Evolutionary conservation across 2,888 invertebrate species (phyloP).

Genomic region (Tachystola acroxantha): DNA sequence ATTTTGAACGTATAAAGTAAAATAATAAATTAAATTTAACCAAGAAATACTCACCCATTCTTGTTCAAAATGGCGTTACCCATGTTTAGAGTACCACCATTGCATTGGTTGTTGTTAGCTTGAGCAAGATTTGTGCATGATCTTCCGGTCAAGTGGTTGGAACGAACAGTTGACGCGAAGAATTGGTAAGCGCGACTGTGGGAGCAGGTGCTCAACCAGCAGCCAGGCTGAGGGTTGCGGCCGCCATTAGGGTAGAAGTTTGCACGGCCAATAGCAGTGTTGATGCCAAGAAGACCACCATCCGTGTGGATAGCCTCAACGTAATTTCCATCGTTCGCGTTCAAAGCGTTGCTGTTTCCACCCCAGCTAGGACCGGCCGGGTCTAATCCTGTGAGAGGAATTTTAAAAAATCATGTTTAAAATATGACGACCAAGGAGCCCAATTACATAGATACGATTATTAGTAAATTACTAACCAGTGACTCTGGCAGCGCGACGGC

Average conservation of each 20-base stretch:
- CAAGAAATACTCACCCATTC: constrained; percentile 32
- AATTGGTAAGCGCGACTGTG: constrained; percentile 45
- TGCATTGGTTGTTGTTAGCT: constrained; percentile 35
- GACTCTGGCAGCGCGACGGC: constrained; percentile 35
- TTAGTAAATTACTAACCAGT: constrained; percentile 43
- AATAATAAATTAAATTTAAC: no score
- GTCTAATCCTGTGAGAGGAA: constrained; percentile 42
- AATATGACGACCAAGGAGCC: no score
- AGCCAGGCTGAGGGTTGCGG: constrained; percentile 53
- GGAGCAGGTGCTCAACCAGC: constrained; percentile 44
- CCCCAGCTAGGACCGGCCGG: constrained; percentile 56
- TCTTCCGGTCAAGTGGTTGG: constrained; percentile 41
- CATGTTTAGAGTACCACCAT: constrained; percentile 33
- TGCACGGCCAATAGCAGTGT: constrained; percentile 37
- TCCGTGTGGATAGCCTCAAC: constrained; percentile 64
- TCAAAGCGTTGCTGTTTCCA: constrained; percentile 39
- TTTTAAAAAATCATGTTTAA: not conserved
- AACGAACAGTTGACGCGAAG: constrained; percentile 44
- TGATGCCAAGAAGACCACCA: constrained; percentile 48
- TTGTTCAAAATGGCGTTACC: constrained; percentile 42
- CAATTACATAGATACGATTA: no score
- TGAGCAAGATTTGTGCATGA: constrained; percentile 35
- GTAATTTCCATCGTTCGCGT: constrained; percentile 35
- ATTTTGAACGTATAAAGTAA: no score
- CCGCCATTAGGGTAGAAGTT: constrained; percentile 68